Base-by-base conservation (phyloP, 2,888 invertebrate species). In the Melieria crassipennis region DNA sequence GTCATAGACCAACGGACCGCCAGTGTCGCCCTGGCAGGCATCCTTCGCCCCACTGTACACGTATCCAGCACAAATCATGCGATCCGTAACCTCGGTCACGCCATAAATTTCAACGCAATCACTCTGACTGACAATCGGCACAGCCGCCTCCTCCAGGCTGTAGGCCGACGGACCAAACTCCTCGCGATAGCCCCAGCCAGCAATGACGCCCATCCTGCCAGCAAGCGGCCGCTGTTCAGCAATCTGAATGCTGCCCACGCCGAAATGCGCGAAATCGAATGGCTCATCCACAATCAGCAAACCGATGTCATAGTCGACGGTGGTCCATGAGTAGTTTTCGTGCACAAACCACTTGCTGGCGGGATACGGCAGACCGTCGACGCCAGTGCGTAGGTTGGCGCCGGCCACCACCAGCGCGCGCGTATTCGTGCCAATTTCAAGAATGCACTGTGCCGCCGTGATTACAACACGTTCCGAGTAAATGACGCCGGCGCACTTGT, bases 261-360 rank as follows among this genome's bases (percentile, higher is more conserved):
- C 79, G 0, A 73, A 56, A 7, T 85, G 80, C 42, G 75, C 84
- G 43, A 88, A 88, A 48, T 83, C 78, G 13, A 91, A 80, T 0
- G 88, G 85, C 1, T 80, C 84, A 0, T 87, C 78, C 9, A 91
- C 82, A 82, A 89, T 87, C 6, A 91, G 75, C 0, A 85, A 50
- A 0, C 81, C 85, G 58, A 85, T 77, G 43, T 85, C 85, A 73
- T 88, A 88, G 76, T 91, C 90, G 80, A 88, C 88, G 81, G 70
- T 85, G 61, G 73, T 73, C 5, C 69, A 67, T 16, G 75, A 66
- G 57, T 79, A 84, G 5, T 74, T 64, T 3, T 80, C 75, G 75
- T 84, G 85, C 5, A 75, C 66, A n/a, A 79, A 69, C 78, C 81
- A 82, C 47, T 79, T 79, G 5, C 75, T 66, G 0, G 78, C 80